Evolutionary conservation across 1,140 invertebrate genomes (phyloP).

Genomic region (Calephelis virginiensis): DNA sequence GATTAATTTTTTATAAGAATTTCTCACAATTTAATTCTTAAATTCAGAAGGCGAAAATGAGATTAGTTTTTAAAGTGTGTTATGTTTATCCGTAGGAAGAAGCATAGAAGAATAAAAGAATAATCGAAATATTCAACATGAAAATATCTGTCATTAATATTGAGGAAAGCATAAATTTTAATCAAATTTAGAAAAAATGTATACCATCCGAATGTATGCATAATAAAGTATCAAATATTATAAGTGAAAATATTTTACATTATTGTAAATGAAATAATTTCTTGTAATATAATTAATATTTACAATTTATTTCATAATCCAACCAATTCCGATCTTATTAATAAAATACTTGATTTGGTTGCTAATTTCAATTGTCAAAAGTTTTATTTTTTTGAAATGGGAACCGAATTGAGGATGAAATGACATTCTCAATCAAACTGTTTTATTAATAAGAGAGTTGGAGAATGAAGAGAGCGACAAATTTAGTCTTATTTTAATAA

Average conservation of each 20-base stretch:
- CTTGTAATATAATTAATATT: neutral
- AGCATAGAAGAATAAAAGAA: neutral
- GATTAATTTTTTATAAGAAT: too few species aligned
- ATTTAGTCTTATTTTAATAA: slow-evolving; percentile 1
- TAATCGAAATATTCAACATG: slow-evolving; percentile 2
- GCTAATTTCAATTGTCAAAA: too few species aligned
- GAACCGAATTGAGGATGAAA: too few species aligned
- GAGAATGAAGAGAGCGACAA: neutral
- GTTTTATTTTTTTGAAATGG: too few species aligned
- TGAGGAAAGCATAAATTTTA: neutral
- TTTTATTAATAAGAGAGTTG: too few species aligned
- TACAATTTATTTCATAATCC: neutral
- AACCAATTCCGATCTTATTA: neutral
- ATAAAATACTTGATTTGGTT: too few species aligned
- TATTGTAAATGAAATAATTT: neutral
- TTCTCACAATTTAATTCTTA: too few species aligned
- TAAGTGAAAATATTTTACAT: too few species aligned
- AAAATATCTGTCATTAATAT: neutral
- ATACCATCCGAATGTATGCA: neutral
- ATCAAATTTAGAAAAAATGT: neutral
- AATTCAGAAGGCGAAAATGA: too few species aligned
- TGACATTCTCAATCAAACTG: too few species aligned
- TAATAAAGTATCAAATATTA: neutral
- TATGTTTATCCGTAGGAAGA: neutral
- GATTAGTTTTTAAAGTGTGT: too few species aligned